Conservation (phyloP, 2,797 vertebrate species). For the Parotocinclus haroldoi region DNA sequence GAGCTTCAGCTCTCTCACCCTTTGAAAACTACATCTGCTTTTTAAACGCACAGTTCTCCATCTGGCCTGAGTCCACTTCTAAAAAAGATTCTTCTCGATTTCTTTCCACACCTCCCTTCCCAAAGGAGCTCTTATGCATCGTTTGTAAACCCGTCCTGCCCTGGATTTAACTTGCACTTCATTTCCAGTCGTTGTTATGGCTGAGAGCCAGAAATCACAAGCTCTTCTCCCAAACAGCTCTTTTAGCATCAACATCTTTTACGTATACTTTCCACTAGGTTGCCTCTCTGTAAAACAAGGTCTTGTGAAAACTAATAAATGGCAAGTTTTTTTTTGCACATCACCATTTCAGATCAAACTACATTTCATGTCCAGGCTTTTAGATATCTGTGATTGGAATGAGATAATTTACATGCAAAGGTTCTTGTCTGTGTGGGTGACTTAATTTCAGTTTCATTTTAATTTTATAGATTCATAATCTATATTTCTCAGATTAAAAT, state of each 20-base stretch:
- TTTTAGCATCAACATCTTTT: not conserved
- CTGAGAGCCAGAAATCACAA: not conserved
- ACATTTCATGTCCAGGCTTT: no score
- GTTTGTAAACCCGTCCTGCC: constrained; percentile 1
- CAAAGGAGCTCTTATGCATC: constrained; percentile 14
- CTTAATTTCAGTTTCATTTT: no score
- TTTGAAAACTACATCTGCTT: constrained; percentile 11
- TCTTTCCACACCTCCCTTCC: constrained; percentile 10
- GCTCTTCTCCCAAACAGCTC: not conserved
- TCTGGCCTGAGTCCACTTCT: not conserved
- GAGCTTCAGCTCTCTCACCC: constrained; percentile 4
- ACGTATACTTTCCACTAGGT: no score
- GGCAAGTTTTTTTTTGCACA: no score
- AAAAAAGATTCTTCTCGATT: constrained; percentile 6
- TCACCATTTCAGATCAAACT: no score
- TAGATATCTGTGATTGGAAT: no score
- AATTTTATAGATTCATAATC: no score
- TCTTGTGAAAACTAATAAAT: no score
- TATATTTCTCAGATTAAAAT: no score
- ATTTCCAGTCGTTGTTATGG: not conserved
- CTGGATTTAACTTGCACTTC: constrained; percentile 2
- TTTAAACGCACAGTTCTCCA: not conserved
- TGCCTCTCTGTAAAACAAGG: no score
- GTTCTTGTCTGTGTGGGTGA: no score
- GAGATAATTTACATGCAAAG: no score